Conservation (phyloP, 2,888 invertebrate genomes). For the Nysson spinosus region DNA sequence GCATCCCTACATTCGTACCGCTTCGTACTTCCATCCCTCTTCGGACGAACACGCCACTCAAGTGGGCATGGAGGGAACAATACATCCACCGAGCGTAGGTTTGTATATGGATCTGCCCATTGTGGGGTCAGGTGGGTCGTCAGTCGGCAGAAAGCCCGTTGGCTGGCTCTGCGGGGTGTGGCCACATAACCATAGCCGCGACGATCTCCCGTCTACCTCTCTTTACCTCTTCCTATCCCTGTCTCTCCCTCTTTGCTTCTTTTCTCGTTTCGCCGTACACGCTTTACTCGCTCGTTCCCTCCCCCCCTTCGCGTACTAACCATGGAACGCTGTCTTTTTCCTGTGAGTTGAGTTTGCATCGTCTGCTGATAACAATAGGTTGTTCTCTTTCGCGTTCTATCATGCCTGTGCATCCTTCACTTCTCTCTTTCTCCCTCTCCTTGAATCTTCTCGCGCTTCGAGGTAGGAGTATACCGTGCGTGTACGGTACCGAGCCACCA, state of each 20-base stretch:
- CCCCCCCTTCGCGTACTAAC: background rate
- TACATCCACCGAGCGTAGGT: constrained; percentile 39
- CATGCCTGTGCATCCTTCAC: constrained; percentile 11
- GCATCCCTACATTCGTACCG: constrained; percentile 29
- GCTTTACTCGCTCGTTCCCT: constrained; percentile 2
- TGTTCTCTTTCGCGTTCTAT: constrained; percentile 24
- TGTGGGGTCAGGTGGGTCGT: constrained; percentile 65
- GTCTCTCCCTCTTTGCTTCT: constrained; percentile 1
- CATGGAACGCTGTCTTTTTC: background rate
- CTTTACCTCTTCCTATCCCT: too few species aligned
- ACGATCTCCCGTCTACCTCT: constrained; percentile 35
- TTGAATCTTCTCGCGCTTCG: constrained; percentile 37
- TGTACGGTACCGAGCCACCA: constrained; percentile 66
- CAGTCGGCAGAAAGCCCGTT: constrained; percentile 63
- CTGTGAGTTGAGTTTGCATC: background rate
- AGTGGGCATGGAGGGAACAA: constrained; percentile 52
- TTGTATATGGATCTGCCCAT: constrained; percentile 59
- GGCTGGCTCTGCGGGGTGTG: constrained; percentile 69
- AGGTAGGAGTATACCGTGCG: constrained; percentile 59
- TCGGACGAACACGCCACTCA: constrained; percentile 41
- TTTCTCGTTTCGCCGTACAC: constrained; percentile 7
- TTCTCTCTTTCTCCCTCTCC: constrained; percentile 24
- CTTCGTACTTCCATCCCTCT: constrained; percentile 10
- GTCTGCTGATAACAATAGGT: constrained; percentile 35
- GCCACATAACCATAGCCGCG: constrained; percentile 65